Base-by-base conservation (phyloP, 53 echinoderm and acorn worm genomes). In the Hippasteria phrygiana region DNA sequence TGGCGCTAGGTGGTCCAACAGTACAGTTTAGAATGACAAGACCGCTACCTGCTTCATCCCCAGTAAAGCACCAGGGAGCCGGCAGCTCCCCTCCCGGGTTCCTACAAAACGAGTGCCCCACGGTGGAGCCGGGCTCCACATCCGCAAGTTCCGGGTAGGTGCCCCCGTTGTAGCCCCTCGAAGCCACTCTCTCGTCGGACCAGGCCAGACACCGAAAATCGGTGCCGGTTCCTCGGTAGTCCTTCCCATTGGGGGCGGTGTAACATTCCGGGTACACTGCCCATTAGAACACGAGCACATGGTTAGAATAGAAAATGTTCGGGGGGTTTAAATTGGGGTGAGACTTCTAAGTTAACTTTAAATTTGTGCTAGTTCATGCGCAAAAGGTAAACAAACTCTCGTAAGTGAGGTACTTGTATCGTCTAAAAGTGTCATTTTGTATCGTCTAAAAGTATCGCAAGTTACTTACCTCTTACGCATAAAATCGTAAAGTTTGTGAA, bases 261-360 rank as follows among this genome's bases (percentile, higher is more conserved):
- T 42, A 42, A 33, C 85, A 84, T 67, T 84, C 85, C 29, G 48
- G 28, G 34, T 77, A 77, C 22, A 77, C 77, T 77, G 47, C 48
- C 3, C 17, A 16, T 16, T 16, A 11, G 3, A 16, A 54, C 13
- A 54, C 14, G 20, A 20, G 13, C 3, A 46, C 8, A 46, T n/a
- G n/a, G n/a, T n/a, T n/a, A n/a, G n/a, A n/a, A n/a, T n/a, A n/a
- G n/a, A n/a, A n/a, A n/a, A n/a, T n/a, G n/a, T n/a, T n/a, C n/a
- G n/a, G n/a, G n/a, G n/a, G n/a, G n/a, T n/a, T n/a, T n/a, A n/a
- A n/a, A n/a, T n/a, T n/a, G n/a, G n/a, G n/a, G n/a, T n/a, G n/a
- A n/a, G n/a, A n/a, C n/a, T n/a, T n/a, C n/a, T n/a, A n/a, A n/a
- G n/a, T n/a, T n/a, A n/a, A n/a, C n/a, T n/a, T n/a, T n/a, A n/a